phyloP scores from a whole-genome alignment of 2,888 invertebrate species.

The Pediacus dermestoides region DNA sequence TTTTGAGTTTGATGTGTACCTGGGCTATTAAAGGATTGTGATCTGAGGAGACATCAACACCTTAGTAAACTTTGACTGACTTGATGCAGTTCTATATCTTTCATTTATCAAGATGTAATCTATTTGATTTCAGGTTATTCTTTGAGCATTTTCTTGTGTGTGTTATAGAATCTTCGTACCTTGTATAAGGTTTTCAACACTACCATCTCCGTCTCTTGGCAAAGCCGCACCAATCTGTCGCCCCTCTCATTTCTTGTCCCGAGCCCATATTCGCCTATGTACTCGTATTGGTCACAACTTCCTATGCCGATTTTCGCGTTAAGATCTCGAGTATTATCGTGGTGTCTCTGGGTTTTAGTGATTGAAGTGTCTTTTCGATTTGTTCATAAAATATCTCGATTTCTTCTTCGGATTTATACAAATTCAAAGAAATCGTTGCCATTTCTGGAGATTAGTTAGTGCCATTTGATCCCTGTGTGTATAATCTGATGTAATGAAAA shows the following conservation, averaged over 20 bases:
- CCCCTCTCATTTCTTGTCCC: constrained; percentile 25
- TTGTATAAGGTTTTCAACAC: constrained; percentile 29
- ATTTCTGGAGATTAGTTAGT: no score
- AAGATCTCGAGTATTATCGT: no score
- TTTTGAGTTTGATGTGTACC: no score
- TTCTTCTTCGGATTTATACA: no score
- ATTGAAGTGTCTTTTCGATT: no score
- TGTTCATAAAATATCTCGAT: no score
- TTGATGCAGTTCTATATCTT: constrained; percentile 18
- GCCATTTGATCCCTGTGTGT: no score
- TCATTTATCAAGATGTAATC: constrained; percentile 26
- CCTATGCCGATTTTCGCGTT: constrained; percentile 25
- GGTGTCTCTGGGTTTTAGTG: no score
- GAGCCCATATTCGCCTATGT: constrained; percentile 22
- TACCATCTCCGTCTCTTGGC: constrained; percentile 21
- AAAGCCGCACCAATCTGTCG: constrained; percentile 24
- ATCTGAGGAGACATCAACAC: constrained; percentile 22
- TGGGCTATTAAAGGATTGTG: constrained; percentile 19
- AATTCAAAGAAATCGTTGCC: no score
- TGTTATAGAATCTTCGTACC: constrained; percentile 27
- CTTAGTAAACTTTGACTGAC: constrained; percentile 22
- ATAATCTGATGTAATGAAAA: no score
- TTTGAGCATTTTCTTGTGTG: constrained; percentile 28
- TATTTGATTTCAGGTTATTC: constrained; percentile 28
- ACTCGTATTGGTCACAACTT: constrained; percentile 12